Evolutionary conservation across 2,888 invertebrate species (phyloP).

Genomic region (Ptychoptera contaminata): DNA sequence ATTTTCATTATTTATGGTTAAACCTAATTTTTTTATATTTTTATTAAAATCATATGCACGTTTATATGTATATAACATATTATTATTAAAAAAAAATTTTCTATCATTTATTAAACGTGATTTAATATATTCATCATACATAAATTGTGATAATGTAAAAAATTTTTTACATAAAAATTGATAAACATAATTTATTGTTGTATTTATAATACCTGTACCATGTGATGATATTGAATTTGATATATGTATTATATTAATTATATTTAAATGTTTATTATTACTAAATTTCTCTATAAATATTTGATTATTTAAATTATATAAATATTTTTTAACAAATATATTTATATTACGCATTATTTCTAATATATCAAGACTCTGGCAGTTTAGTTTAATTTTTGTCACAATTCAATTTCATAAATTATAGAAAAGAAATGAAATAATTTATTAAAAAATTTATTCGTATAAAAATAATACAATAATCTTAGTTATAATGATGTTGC

Average conservation of each 20-base stretch:
- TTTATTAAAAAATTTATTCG: too few species aligned
- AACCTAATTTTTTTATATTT: constrained; percentile 73
- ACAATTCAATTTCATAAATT: too few species aligned
- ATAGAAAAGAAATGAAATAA: too few species aligned
- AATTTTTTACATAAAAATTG: constrained; percentile 89
- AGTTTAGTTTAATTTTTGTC: too few species aligned
- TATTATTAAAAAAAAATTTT: constrained; percentile 61
- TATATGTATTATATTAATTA: constrained; percentile 87
- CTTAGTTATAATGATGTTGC: too few species aligned
- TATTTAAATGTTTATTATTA: constrained; percentile 85
- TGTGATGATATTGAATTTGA: constrained; percentile 95
- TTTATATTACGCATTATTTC: constrained; percentile 96
- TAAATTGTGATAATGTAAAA: constrained; percentile 87
- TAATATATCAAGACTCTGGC: constrained; percentile 82
- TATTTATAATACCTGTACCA: constrained; percentile 91
- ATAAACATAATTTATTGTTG: constrained; percentile 83
- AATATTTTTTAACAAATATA: constrained; percentile 81
- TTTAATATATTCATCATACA: constrained; percentile 96
- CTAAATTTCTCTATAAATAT: constrained; percentile 86
- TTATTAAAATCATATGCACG: constrained; percentile 88
- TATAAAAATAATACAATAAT: too few species aligned
- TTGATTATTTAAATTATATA: constrained; percentile 93
- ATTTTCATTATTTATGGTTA: constrained; percentile 65
- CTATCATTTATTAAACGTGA: constrained; percentile 82
- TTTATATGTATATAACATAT: constrained; percentile 66